These are phyloP conservation scores for Macquaria ambigua DNA, from an alignment of 2,113 vertebrate species.

Conservation along the genomic window DNA sequence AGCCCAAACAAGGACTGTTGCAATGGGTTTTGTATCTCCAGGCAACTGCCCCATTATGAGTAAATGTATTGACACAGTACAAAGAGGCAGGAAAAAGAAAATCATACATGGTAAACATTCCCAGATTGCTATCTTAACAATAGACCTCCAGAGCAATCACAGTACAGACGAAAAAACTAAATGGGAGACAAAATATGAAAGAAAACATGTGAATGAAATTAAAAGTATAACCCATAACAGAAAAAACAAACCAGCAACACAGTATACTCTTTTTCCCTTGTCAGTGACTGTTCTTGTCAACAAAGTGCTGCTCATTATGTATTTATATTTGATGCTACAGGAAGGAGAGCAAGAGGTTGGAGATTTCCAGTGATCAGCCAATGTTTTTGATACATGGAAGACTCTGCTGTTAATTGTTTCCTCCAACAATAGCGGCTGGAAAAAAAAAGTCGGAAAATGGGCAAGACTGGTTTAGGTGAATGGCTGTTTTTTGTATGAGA, in stretches of 20 bases:
- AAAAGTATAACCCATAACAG: slow-evolving; percentile 48
- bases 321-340: slow-evolving; percentile 25
- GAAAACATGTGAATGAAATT: slow-evolving; percentile 64
- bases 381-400: slow-evolving; percentile 56
- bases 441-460: slow-evolving; percentile 58
- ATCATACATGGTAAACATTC: slow-evolving; percentile 74
- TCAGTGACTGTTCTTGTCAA: slow-evolving; percentile 12
- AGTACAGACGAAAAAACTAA: slow-evolving; percentile 43
- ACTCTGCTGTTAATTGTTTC: slow-evolving; percentile 61
- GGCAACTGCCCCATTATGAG: slow-evolving; percentile 71
- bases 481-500: slow-evolving; percentile 31
- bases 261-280: background rate
- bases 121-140: slow-evolving; percentile 73
- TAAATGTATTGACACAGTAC: slow-evolving; percentile 72
- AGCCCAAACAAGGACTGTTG: slow-evolving; percentile 39
- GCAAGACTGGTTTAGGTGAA: slow-evolving; percentile 34
- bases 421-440: slow-evolving; percentile 56
- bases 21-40: slow-evolving; percentile 61
- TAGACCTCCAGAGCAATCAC: slow-evolving; percentile 54
- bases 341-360: slow-evolving; percentile 19
- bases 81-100: slow-evolving; percentile 53
- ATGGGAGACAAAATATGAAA: slow-evolving; percentile 51
- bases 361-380: slow-evolving; percentile 51
- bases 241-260: slow-evolving; percentile 38
- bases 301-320: slow-evolving; percentile 13